These are phyloP conservation scores for Silurus asotus DNA, from an alignment of 2,113 vertebrate genomes.

Conservation along the genomic window DNA sequence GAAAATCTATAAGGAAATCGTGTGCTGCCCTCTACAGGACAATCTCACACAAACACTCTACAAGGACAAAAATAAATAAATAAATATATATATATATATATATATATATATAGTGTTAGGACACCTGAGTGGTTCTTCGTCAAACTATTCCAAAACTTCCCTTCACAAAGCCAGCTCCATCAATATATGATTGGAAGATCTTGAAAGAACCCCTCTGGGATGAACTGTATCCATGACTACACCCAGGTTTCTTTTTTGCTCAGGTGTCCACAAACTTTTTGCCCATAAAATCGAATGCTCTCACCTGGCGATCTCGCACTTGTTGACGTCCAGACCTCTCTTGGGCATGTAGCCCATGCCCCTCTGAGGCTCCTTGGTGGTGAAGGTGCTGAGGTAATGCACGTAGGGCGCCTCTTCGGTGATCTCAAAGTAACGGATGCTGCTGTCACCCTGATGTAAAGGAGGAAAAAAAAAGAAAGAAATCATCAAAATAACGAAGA, in stretches of 20 bases:
- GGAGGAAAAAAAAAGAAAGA: not conserved
- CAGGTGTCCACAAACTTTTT: too few species aligned
- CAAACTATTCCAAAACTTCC: too few species aligned
- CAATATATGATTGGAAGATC: too few species aligned
- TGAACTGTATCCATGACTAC: too few species aligned
- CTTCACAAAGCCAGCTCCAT: too few species aligned
- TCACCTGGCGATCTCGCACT: slow-evolving; percentile 96
- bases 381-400: slow-evolving; percentile 94
- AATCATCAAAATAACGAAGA: too few species aligned
- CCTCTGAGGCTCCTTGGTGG: slow-evolving; percentile 94
- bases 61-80: too few species aligned
- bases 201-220: too few species aligned
- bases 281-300: not conserved
- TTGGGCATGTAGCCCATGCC: slow-evolving; percentile 99
- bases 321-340: slow-evolving; percentile 95
- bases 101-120: too few species aligned
- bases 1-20: not conserved
- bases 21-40: slow-evolving; percentile 65
- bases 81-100: too few species aligned
- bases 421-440: slow-evolving; percentile 98
- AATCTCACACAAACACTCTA: not conserved
- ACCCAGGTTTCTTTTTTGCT: too few species aligned
- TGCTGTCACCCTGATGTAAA: slow-evolving; percentile 87
- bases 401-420: slow-evolving; percentile 92
- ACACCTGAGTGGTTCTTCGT: too few species aligned